Evolutionary conservation across 2,888 invertebrate genomes (phyloP).

Genomic region (Xanthorhoe spadicearia): DNA sequence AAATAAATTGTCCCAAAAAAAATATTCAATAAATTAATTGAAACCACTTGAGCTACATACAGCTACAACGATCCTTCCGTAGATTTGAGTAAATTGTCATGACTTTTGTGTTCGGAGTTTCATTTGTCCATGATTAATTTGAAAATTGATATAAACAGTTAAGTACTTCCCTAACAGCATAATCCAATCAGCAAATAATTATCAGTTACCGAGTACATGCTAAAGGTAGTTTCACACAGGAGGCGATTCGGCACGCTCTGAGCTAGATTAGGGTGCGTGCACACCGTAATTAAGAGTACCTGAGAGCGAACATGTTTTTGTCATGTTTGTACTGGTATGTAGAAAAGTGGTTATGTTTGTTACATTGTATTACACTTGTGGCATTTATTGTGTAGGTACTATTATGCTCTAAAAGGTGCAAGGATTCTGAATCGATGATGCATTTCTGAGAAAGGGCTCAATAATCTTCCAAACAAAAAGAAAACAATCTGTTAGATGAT

Average conservation of each 20-base stretch:
- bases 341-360: conserved; percentile 22
- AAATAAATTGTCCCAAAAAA: too few species aligned
- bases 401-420: background rate
- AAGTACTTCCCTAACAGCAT: conserved; percentile 16
- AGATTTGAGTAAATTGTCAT: too few species aligned
- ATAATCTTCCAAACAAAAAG: too few species aligned
- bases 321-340: conserved; percentile 43
- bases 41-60: too few species aligned
- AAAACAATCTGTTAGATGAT: too few species aligned
- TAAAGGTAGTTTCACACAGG: conserved; percentile 47
- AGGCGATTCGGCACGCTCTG: conserved; percentile 54
- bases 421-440: too few species aligned
- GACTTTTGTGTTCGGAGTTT: too few species aligned
- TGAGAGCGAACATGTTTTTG: conserved; percentile 48
- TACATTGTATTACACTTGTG: background rate
- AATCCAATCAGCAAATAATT: conserved; percentile 33
- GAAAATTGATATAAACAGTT: background rate
- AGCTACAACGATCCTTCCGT: too few species aligned
- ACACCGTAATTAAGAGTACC: conserved; percentile 51
- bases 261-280: conserved; percentile 48
- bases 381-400: background rate
- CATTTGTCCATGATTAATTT: background rate
- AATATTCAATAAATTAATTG: too few species aligned
- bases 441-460: too few species aligned
- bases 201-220: conserved; percentile 32